Percentiles rank a stretch among this genome's conserved stretches.
phyloP scores from a whole-genome alignment of 2,113 vertebrate genomes.

The Vombatus ursinus region DNA sequence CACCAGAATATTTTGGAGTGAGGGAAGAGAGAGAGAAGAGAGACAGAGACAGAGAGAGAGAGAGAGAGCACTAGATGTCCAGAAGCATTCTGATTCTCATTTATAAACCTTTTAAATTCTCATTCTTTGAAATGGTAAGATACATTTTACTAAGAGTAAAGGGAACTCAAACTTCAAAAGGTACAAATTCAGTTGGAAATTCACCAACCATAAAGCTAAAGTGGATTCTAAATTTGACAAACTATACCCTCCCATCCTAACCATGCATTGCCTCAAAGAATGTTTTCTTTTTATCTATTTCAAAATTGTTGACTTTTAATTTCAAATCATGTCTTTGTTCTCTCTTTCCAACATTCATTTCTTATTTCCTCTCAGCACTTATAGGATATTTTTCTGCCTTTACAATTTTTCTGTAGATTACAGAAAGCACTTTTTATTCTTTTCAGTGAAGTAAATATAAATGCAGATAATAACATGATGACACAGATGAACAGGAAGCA shows the following conservation, averaged over 20 bases:
- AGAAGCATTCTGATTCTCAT: not conserved
- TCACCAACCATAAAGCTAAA: not conserved
- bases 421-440: not conserved
- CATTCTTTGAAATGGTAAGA: not conserved
- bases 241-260: not conserved
- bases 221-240: not conserved
- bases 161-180: not conserved
- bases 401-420: not conserved
- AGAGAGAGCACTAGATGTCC: no score
- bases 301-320: not conserved
- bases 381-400: not conserved
- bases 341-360: not conserved
- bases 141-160: not conserved
- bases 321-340: not conserved
- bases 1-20: not conserved
- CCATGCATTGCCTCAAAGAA: not conserved
- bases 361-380: not conserved
- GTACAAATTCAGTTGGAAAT: not conserved
- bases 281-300: not conserved
- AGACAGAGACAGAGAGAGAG: not conserved
- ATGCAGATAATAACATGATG: not conserved
- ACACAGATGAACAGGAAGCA: not conserved
- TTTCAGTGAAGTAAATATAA: not conserved
- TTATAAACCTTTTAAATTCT: not conserved
- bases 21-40: not conserved